Evolutionary conservation across 2,888 invertebrate genomes (phyloP).

Genomic region (Drosophila mayaguana): DNA sequence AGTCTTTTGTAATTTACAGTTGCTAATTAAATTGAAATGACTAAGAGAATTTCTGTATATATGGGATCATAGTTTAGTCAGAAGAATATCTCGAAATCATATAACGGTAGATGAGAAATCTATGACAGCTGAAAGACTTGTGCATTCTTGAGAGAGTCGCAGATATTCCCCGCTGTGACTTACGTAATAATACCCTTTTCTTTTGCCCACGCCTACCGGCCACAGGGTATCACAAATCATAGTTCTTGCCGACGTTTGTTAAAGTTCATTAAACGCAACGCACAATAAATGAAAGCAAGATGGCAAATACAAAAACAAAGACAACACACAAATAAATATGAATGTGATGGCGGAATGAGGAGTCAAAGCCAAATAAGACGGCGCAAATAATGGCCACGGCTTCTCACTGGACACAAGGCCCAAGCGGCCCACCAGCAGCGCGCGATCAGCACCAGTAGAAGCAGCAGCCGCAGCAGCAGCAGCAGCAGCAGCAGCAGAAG

Average conservation of each 20-base stretch:
- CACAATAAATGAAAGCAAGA: conserved; percentile 34
- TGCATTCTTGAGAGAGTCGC: not conserved
- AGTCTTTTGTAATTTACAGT: conserved; percentile 62
- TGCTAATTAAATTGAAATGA: not conserved
- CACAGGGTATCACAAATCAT: conserved; percentile 54
- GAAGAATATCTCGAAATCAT: too few relatives aligned
- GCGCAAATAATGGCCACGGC: conserved; percentile 64
- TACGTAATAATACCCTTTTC: not conserved
- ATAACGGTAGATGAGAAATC: not conserved
- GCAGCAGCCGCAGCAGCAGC: conserved; percentile 16
- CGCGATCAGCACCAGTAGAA: conserved; percentile 21
- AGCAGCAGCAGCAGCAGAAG: conserved; percentile 18
- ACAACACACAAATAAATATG: conserved; percentile 31
- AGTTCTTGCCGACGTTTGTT: conserved; percentile 61
- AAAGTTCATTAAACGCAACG: conserved; percentile 74
- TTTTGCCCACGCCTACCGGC: conserved; percentile 10
- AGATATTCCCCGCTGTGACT: not conserved
- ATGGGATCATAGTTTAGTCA: too few relatives aligned
- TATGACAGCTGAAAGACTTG: not conserved
- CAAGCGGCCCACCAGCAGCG: conserved; percentile 59
- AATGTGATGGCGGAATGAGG: conserved; percentile 41
- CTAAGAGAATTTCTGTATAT: too few relatives aligned
- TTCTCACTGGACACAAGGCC: conserved; percentile 43
- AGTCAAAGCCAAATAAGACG: conserved; percentile 52
- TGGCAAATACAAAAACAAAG: conserved; percentile 24